Evolutionary conservation across 1,140 invertebrate genomes (phyloP).

Genomic region (Reticulitermes speratus): DNA sequence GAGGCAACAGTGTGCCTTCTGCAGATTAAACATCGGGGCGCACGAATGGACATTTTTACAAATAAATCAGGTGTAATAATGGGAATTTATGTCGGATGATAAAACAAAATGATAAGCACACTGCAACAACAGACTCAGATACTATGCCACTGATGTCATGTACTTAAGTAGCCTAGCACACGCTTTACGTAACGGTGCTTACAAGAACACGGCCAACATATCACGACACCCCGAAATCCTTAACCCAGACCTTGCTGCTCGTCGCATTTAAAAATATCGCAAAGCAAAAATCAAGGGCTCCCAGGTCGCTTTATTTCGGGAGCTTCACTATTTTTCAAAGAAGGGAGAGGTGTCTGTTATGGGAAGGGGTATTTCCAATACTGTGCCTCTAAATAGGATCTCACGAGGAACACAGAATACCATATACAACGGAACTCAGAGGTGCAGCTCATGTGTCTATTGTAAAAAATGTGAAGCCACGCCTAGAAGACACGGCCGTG

Average conservation of each 20-base stretch:
- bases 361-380: neutral
- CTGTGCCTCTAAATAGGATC: neutral
- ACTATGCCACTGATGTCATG: neutral
- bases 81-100: neutral
- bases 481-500: neutral
- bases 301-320: slow-evolving; percentile 1
- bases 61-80: no score
- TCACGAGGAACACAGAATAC: neutral
- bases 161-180: neutral
- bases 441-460: slow-evolving; percentile 12
- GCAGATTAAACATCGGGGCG: no score
- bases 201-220: neutral
- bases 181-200: neutral
- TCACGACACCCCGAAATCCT: neutral
- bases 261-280: neutral
- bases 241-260: slow-evolving; percentile 8
- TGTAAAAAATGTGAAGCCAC: slow-evolving; percentile 1
- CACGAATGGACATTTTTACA: no score
- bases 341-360: neutral
- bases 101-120: neutral
- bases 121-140: neutral
- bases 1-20: no score
- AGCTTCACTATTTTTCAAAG: neutral
- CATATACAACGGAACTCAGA: neutral
- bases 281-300: slow-evolving; percentile 2